Conservation (phyloP, 2,797 vertebrate genomes). For the Cyprinodon diabolis region DNA sequence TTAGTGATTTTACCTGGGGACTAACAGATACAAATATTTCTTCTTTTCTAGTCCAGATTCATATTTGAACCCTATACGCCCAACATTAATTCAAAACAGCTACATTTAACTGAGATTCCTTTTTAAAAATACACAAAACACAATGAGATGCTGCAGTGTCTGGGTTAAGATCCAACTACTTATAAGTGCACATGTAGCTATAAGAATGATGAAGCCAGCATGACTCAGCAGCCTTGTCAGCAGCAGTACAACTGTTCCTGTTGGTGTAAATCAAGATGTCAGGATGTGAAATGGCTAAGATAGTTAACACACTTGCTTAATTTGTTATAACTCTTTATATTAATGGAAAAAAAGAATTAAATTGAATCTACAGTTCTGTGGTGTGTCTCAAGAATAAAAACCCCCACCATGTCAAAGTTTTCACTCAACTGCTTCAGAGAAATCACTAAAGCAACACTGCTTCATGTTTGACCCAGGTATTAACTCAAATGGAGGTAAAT, state of each 20-base stretch:
- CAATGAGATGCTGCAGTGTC: conserved; percentile 3
- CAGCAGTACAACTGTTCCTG: background rate
- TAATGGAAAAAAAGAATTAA: conserved; percentile 15
- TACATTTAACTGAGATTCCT: background rate
- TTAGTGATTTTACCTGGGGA: background rate
- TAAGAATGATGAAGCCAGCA: conserved; percentile 43
- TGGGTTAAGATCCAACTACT: conserved; percentile 9
- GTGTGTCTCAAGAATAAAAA: conserved; percentile 3
- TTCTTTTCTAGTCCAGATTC: background rate
- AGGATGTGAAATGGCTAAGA: background rate
- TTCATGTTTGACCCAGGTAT: too few species aligned
- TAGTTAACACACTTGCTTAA: background rate
- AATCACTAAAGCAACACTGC: background rate
- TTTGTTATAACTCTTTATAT: conserved; percentile 1
- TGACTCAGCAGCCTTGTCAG: conserved; percentile 50
- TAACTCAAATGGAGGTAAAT: too few species aligned
- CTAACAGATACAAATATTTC: too few species aligned
- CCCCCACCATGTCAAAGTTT: background rate
- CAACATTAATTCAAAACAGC: background rate
- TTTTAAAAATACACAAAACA: background rate
- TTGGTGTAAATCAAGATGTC: conserved; percentile 1
- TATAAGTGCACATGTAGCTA: conserved; percentile 44
- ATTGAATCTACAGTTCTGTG: background rate
- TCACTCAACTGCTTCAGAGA: background rate
- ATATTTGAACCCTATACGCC: background rate